phyloP scores from a whole-genome alignment of 2,797 vertebrate genomes.

The Percopsis omiscomaycus region DNA sequence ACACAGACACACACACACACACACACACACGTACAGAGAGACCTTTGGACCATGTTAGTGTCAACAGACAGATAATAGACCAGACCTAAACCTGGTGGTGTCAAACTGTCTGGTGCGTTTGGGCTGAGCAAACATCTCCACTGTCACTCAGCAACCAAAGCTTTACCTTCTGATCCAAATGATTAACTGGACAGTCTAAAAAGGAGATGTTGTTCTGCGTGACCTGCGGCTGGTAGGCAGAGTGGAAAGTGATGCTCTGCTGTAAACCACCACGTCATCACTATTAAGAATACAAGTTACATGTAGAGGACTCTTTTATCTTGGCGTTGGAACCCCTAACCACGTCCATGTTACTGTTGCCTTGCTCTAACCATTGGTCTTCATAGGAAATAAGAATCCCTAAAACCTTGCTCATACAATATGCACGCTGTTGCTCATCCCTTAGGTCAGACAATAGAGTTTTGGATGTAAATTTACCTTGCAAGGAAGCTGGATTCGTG shows the following conservation, averaged over 20 bases:
- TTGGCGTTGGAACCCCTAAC: too few relatives aligned
- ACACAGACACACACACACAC: background rate
- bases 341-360: too few relatives aligned
- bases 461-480: too few relatives aligned
- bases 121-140: constrained; percentile 6
- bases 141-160: constrained; percentile 7
- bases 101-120: background rate
- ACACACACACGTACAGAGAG: background rate
- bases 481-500: too few relatives aligned
- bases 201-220: constrained; percentile 1
- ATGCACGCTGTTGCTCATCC: too few relatives aligned
- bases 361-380: too few relatives aligned
- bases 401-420: too few relatives aligned
- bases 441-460: too few relatives aligned
- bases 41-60: constrained; percentile 6
- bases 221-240: background rate
- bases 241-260: background rate
- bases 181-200: background rate
- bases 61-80: constrained; percentile 13
- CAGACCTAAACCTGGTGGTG: constrained; percentile 3
- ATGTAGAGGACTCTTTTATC: too few relatives aligned
- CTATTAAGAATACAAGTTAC: too few relatives aligned
- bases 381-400: too few relatives aligned
- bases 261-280: background rate
- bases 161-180: background rate